phyloP scores from a whole-genome alignment of 2,797 vertebrate species.

The Cottoperca gobio region DNA sequence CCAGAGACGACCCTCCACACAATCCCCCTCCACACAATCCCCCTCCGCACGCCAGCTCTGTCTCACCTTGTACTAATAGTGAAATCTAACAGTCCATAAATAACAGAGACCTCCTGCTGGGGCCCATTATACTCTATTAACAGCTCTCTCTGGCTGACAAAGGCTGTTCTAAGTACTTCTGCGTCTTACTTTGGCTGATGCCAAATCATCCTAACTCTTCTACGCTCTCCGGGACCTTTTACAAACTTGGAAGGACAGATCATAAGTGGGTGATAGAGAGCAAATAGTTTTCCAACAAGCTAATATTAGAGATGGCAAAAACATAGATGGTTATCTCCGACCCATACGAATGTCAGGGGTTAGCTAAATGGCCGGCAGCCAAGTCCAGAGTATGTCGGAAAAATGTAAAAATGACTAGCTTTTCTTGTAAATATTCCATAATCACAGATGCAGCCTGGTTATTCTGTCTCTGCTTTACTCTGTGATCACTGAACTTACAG shows the following conservation, averaged over 20 bases:
- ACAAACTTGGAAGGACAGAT: conserved; percentile 52
- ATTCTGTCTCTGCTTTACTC: neutral
- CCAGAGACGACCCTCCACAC: conserved; percentile 30
- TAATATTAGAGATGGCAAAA: conserved; percentile 44
- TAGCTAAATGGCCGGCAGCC: no score
- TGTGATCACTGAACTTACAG: neutral
- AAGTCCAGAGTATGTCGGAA: neutral
- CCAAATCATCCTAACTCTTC: conserved; percentile 46
- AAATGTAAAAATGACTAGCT: neutral
- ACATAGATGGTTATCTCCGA: conserved; percentile 45
- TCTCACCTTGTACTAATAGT: conserved; percentile 65
- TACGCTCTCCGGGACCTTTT: conserved; percentile 50
- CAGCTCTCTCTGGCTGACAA: conserved; percentile 49
- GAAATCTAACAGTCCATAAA: conserved; percentile 70
- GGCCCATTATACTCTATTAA: conserved; percentile 67
- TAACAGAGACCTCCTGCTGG: conserved; percentile 59
- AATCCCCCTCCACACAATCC: conserved; percentile 6
- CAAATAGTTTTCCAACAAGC: conserved; percentile 48
- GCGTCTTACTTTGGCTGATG: conserved; percentile 36
- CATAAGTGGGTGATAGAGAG: conserved; percentile 45
- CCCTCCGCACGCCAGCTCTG: conserved; percentile 16
- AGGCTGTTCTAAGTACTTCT: conserved; percentile 56
- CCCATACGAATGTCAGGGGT: conserved; percentile 36
- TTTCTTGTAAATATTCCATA: neutral
- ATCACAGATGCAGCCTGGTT: neutral